Base-by-base conservation (phyloP, 1,140 invertebrate genomes). In the Tetramorium alpestre region DNA sequence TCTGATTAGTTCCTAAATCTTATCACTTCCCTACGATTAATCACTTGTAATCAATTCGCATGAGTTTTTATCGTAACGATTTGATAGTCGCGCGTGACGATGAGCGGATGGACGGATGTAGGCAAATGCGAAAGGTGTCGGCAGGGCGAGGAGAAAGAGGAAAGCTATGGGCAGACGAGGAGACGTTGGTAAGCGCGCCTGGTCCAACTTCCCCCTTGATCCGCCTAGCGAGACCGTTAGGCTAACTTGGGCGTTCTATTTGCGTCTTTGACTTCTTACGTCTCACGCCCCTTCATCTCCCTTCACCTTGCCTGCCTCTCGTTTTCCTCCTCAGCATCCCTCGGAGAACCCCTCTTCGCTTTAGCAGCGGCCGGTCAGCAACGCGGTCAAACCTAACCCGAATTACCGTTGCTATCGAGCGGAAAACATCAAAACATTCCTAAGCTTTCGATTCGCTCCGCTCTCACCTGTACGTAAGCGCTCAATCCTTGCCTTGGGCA, bases 171-270 rank as follows among this genome's bases (percentile, higher is more conserved):
- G 11, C 84, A 80, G 64, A 73, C 82, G 89, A 90, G 88, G 89
- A 92, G 90, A 89, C 88, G 88, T 90, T 91, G 86, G 93, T 85
- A 41, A 88, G 91, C 91, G 87, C 91, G 93, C 92, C 85, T 86
- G 87, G 80, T 89, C 77, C 89, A 85, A 89, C 85, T 84, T 91
- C 92, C 91, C 92, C 88, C 89, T 44, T 77, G 90, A 92, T 93
- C 91, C 88, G 94, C 90, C 93, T 87, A 93, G 94, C 93, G 91
- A 92, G 91, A 93, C 92, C 92, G 94, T 95, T 95, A 95, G 95
- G 93, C 94, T 95, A 95, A 95, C 93, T 93, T 93, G 92, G 92
- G 91, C 91, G 88, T 91, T 92, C 91, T 95, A 95, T 95, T 95
- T 95, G 88, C 92, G 94, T 94, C 94, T 94, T 81, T 93, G 93